Conservation (phyloP, 1,140 invertebrate genomes). For the Heliconius hewitsoni region DNA sequence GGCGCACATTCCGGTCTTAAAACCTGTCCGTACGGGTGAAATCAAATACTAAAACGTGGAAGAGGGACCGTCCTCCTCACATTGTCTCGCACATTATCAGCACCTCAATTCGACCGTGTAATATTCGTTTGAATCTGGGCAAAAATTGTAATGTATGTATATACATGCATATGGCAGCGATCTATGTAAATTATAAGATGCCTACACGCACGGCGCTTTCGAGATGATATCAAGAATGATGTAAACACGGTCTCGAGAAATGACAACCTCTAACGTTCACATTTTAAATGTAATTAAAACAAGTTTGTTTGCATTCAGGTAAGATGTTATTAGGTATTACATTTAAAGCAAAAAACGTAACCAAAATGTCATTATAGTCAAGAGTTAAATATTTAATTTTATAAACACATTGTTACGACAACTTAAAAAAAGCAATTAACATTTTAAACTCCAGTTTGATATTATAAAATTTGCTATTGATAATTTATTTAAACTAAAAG, state of each 20-base stretch:
- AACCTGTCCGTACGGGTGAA: conserved; percentile 71
- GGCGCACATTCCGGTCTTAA: conserved; percentile 65
- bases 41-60: conserved; percentile 61
- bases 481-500: neutral
- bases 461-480: too few species aligned
- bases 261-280: conserved; percentile 57
- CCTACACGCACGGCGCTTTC: conserved; percentile 72
- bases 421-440: neutral
- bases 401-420: neutral
- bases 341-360: too few species aligned
- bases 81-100: conserved; percentile 58
- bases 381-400: neutral
- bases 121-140: conserved; percentile 64
- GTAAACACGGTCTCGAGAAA: conserved; percentile 52
- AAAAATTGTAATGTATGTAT: conserved; percentile 52
- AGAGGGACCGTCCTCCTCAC: conserved; percentile 51
- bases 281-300: conserved; percentile 5
- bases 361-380: neutral
- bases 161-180: conserved; percentile 54
- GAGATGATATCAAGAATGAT: conserved; percentile 69
- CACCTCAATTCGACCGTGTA: conserved; percentile 67
- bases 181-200: conserved; percentile 63
- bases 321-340: neutral
- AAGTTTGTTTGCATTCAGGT: neutral
- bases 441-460: neutral